These are phyloP conservation scores for Leptestheria dahalacensis DNA, from an alignment of 1,140 invertebrate species.

Conservation along the genomic window DNA sequence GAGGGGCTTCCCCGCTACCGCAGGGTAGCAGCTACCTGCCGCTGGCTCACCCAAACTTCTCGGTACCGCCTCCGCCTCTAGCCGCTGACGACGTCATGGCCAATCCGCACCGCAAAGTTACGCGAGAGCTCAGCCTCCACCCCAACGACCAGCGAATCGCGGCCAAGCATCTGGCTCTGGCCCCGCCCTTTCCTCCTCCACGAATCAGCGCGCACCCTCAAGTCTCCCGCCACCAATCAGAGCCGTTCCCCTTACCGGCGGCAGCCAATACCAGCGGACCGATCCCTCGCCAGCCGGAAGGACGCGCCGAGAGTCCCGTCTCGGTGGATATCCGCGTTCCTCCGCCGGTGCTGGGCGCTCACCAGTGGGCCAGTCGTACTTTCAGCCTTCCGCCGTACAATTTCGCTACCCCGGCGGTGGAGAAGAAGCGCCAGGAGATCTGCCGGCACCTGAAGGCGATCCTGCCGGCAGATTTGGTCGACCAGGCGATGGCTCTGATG, in stretches of 20 bases:
- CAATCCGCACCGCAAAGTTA: background rate
- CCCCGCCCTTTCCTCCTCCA: constrained; percentile 14
- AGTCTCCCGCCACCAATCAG: constrained; percentile 59
- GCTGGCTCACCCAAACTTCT: constrained; percentile 19
- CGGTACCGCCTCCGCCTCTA: background rate
- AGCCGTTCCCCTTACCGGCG: constrained; percentile 40
- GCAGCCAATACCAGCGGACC: too few relatives aligned
- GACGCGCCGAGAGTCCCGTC: constrained; percentile 30
- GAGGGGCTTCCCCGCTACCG: background rate
- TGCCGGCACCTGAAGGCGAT: constrained; percentile 72
- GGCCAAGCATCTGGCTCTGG: background rate
- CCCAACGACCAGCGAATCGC: background rate
- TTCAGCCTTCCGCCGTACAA: constrained; percentile 9
- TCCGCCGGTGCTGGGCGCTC: background rate
- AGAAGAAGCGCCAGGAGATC: constrained; percentile 49
- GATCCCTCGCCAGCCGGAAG: constrained; percentile 47
- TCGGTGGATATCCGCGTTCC: background rate
- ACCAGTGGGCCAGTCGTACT: background rate
- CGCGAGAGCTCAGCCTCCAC: background rate
- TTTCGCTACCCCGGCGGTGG: constrained; percentile 21
- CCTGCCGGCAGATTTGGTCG: constrained; percentile 76
- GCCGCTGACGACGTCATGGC: background rate
- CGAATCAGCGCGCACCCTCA: constrained; percentile 31
- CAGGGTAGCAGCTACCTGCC: constrained; percentile 17
- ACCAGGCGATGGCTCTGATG: constrained; percentile 62